A percentile compares a stretch with the other conserved stretches of the same genome.
These are phyloP conservation scores for Heliconius himera DNA, from an alignment of 1,140 invertebrate species.

Conservation along the genomic window DNA sequence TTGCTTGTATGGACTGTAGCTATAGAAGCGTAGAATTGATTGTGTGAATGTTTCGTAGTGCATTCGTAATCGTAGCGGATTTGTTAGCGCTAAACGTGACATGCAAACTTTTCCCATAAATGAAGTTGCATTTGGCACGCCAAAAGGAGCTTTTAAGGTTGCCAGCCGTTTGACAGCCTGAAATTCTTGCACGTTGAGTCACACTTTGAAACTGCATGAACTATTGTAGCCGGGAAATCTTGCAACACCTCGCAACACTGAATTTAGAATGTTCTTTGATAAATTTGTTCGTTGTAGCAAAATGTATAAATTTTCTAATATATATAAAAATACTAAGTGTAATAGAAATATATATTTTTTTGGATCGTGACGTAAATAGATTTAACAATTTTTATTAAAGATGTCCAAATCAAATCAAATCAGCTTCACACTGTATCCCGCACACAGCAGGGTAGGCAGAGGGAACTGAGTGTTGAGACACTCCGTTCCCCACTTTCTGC, in stretches of 20 bases:
- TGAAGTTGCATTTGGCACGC: conserved; percentile 35
- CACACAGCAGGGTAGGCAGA: too few species aligned
- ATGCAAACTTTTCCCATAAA: conserved; percentile 34
- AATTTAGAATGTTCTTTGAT: neutral
- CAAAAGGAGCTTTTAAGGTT: conserved; percentile 39
- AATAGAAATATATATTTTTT: neutral
- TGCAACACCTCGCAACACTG: neutral
- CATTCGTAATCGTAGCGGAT: conserved; percentile 18
- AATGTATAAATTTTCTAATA: neutral
- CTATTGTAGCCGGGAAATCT: conserved; percentile 30
- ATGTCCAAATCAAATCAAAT: too few species aligned
- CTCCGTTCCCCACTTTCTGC: too few species aligned
- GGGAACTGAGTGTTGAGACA: too few species aligned
- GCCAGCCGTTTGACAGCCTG: conserved; percentile 34
- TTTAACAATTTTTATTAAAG: too few species aligned
- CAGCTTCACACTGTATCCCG: too few species aligned
- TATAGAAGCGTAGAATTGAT: conserved; percentile 11
- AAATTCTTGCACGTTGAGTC: conserved; percentile 35
- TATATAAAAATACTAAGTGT: neutral
- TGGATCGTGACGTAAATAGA: too few species aligned
- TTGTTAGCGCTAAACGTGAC: conserved; percentile 34
- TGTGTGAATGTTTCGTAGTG: conserved; percentile 31
- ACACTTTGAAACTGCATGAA: conserved; percentile 38
- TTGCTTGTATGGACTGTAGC: neutral
- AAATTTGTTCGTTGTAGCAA: neutral